A percentile compares a stretch with the other conserved stretches of the same genome.
phyloP scores from a whole-genome alignment of 2,888 invertebrate genomes.

The Idaea dimidiata region DNA sequence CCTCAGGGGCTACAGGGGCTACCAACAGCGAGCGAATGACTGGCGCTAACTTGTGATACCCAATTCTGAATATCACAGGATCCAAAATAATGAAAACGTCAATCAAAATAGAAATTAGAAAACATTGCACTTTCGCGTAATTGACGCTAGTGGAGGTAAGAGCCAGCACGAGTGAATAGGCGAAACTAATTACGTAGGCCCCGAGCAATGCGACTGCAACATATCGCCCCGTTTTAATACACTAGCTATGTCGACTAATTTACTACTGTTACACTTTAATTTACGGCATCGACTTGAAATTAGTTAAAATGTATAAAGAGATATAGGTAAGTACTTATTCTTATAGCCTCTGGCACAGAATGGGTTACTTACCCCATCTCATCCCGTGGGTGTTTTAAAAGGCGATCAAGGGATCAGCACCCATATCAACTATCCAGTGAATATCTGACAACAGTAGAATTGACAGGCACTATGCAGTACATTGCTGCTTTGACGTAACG shows the following conservation, averaged over 20 bases:
- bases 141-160: constrained; percentile 48
- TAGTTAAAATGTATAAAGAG: not conserved
- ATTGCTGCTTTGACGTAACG: too few species aligned
- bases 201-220: constrained; percentile 32
- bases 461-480: too few species aligned
- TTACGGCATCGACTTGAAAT: not conserved
- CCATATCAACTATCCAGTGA: too few species aligned
- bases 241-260: constrained; percentile 5
- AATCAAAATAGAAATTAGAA: constrained; percentile 65
- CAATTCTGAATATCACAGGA: too few species aligned
- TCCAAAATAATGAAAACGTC: constrained; percentile 27
- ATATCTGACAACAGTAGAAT: too few species aligned
- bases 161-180: constrained; percentile 44
- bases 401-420: too few species aligned
- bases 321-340: too few species aligned
- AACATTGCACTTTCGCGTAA: constrained; percentile 62
- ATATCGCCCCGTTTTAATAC: constrained; percentile 24
- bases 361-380: too few species aligned
- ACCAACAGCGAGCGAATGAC: too few species aligned
- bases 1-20: constrained; percentile 11
- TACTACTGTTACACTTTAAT: not conserved
- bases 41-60: too few species aligned
- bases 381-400: too few species aligned
- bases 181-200: constrained; percentile 58
- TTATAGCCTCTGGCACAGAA: too few species aligned